These are phyloP conservation scores for Oreochromis tanganicae DNA, from an alignment of 2,113 vertebrate genomes.

Conservation along the genomic window DNA sequence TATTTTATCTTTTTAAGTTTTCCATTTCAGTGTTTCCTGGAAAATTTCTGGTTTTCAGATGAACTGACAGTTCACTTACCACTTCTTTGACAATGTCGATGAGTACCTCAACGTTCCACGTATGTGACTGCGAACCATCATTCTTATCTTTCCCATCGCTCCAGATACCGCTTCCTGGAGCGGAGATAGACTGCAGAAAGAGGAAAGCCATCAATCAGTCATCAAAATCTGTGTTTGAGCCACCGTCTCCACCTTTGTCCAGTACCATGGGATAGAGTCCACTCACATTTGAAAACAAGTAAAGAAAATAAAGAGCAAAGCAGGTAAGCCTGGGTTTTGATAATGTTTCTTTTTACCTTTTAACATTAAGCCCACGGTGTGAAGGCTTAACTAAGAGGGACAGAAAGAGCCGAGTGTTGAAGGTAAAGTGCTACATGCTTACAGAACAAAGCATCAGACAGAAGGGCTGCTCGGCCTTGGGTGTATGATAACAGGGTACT, in stretches of 20 bases:
- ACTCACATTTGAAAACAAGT: not conserved
- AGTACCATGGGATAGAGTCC: not conserved
- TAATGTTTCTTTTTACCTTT: not conserved
- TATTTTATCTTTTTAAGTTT: not conserved
- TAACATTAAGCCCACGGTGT: rapidly evolving
- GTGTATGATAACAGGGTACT: not conserved
- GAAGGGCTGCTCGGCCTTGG: not conserved
- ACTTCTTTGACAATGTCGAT: constrained; percentile 97
- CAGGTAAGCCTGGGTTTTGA: not conserved
- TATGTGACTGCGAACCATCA: constrained; percentile 88
- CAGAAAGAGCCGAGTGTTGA: not conserved
- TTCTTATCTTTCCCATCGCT: constrained; percentile 98
- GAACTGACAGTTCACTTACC: constrained; percentile 68
- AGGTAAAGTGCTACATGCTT: not conserved
- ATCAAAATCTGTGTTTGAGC: not conserved
- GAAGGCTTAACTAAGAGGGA: not conserved
- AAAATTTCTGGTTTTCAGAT: not conserved
- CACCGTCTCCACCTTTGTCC: not conserved
- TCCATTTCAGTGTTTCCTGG: not conserved
- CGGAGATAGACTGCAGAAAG: constrained; percentile 83
- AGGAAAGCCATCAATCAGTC: not conserved
- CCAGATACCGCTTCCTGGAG: constrained; percentile 97
- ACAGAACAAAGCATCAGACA: not conserved
- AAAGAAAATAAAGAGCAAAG: not conserved
- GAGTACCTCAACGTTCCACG: constrained; percentile 98